Evolutionary conservation across 1,140 invertebrate genomes (phyloP).

Genomic region (Himalopsyche phryganea): DNA sequence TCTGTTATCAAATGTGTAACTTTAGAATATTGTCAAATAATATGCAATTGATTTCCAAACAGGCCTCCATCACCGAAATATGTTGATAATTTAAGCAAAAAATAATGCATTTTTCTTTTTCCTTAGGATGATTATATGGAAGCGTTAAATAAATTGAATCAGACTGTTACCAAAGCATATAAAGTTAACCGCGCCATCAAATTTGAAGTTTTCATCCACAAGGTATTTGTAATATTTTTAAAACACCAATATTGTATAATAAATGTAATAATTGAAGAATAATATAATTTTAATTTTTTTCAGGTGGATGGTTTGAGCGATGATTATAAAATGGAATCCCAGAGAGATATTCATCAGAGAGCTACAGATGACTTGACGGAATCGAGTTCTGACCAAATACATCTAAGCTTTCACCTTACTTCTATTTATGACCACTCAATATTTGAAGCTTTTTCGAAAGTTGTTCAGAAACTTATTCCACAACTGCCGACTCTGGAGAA

Average conservation of each 20-base stretch:
- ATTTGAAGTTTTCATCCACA: conserved; percentile 99
- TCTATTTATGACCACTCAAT: conserved; percentile 99
- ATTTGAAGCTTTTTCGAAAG: conserved; percentile 99
- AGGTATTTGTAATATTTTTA: conserved; percentile 52
- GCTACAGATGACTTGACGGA: conserved; percentile 93
- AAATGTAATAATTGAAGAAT: no score
- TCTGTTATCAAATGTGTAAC: no score
- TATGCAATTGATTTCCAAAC: no score
- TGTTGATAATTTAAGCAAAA: no score
- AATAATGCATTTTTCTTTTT: no score
- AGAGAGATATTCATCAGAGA: conserved; percentile 95
- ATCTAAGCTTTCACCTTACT: conserved; percentile 94
- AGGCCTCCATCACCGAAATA: no score
- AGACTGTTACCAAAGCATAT: conserved; percentile 91
- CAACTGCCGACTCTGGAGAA: conserved; percentile 96
- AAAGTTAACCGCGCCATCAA: conserved; percentile 95
- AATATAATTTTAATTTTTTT: no score
- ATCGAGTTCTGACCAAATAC: conserved; percentile 80
- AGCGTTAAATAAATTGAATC: conserved; percentile 86
- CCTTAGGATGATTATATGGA: conserved; percentile 96
- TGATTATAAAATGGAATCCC: conserved; percentile 98
- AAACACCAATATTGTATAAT: no score
- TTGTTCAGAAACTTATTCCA: conserved; percentile 98
- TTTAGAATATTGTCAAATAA: no score
- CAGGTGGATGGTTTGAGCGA: conserved; percentile 94